Evolutionary conservation across 37 sponge, comb jelly and placozoan genomes (phyloP).

Genomic region (Tethya wilhelma): DNA sequence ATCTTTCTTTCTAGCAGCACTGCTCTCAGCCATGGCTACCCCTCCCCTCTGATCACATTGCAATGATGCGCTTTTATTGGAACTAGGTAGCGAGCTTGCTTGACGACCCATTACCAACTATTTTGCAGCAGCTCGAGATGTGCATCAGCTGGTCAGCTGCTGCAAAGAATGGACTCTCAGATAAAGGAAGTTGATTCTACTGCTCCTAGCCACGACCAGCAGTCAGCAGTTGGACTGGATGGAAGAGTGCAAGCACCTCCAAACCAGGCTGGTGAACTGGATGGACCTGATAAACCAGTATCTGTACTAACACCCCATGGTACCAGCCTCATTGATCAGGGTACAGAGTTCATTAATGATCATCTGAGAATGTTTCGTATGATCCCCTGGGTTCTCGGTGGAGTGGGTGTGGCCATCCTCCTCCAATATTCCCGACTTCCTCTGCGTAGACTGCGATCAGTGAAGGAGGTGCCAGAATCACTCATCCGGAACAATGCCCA

Average conservation of each 20-base stretch:
- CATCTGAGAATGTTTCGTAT: constrained; percentile 21
- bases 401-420: constrained; percentile 32
- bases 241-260: background rate
- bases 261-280: too few species aligned
- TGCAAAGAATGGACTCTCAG: background rate
- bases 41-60: too few species aligned
- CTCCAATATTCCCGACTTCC: constrained; percentile 3
- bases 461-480: constrained; percentile 5
- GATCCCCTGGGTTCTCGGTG: constrained; percentile 51
- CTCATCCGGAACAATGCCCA: background rate
- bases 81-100: background rate
- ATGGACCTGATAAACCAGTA: too few species aligned
- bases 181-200: background rate
- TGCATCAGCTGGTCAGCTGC: background rate
- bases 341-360: constrained; percentile 15
- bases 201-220: too few species aligned
- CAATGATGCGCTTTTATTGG: background rate
- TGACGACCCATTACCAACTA: background rate
- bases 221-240: background rate
- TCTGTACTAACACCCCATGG: too few species aligned
- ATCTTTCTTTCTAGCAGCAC: constrained; percentile 28
- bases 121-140: background rate
- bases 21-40: background rate
- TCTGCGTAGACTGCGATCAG: constrained; percentile 1
- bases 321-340: too few species aligned